phyloP scores from a whole-genome alignment of 2,797 vertebrate species.

The Spinus pinus region DNA sequence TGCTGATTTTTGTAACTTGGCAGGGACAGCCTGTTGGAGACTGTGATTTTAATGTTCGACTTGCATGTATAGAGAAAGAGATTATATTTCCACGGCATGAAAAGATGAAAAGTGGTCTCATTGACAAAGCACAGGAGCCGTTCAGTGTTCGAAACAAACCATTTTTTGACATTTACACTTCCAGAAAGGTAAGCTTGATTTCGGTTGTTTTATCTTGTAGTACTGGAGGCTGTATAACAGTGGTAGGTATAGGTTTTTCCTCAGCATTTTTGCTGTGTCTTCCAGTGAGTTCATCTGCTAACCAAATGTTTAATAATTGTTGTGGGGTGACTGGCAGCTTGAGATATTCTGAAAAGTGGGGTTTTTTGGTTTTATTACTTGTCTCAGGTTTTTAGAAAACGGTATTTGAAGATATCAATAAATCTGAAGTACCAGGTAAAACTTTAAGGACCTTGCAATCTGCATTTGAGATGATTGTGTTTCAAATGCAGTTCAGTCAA shows the following conservation, averaged over 20 bases:
- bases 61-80: conserved; percentile 95
- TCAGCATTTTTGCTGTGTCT: neutral
- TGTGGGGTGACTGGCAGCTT: neutral
- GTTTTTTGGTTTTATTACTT: neutral
- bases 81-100: conserved; percentile 93
- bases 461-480: neutral
- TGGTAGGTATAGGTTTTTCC: neutral
- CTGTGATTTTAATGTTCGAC: conserved; percentile 91
- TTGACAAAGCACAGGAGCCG: conserved; percentile 94
- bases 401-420: neutral
- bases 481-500: neutral
- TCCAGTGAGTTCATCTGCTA: neutral
- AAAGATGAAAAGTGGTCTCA: conserved; percentile 94
- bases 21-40: conserved; percentile 96
- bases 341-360: neutral
- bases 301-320: neutral
- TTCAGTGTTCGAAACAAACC: conserved; percentile 95
- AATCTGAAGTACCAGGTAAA: neutral
- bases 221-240: neutral
- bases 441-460: neutral
- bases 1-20: conserved; percentile 37
- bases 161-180: conserved; percentile 91
- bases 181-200: conserved; percentile 87
- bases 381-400: neutral
- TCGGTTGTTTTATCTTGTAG: neutral